Conservation (phyloP, 1,140 invertebrate genomes). For the Heterodera carotae region DNA sequence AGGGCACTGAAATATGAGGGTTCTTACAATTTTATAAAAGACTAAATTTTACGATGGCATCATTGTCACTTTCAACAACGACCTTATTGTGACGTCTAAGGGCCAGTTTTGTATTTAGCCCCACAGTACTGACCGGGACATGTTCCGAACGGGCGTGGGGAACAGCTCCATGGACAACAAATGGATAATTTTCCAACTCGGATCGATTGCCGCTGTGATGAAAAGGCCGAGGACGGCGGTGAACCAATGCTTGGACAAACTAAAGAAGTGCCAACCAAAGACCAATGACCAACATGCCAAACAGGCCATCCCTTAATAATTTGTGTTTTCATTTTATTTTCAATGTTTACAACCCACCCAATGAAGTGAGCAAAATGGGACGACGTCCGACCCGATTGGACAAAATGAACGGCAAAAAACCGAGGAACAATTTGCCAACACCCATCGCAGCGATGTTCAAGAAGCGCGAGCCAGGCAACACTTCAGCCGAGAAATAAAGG, state of each 20-base stretch:
- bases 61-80: too few relatives aligned
- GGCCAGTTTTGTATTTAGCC: too few relatives aligned
- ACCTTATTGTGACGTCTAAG: too few relatives aligned
- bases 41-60: too few relatives aligned
- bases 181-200: constrained; percentile 55
- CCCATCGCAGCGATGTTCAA: constrained; percentile 58
- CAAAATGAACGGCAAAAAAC: constrained; percentile 47
- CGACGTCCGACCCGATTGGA: constrained; percentile 41
- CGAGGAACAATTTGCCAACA: constrained; percentile 44
- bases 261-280: not conserved
- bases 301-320: constrained; percentile 38
- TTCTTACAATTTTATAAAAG: too few relatives aligned
- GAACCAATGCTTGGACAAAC: constrained; percentile 20
- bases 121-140: constrained; percentile 32
- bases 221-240: constrained; percentile 45
- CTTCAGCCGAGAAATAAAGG: constrained; percentile 60
- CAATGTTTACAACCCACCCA: constrained; percentile 18
- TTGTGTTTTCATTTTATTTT: too few relatives aligned
- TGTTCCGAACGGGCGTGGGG: constrained; percentile 51
- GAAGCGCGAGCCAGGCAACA: constrained; percentile 56
- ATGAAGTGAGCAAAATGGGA: constrained; percentile 35
- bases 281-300: constrained; percentile 44
- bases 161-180: constrained; percentile 55
- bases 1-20: constrained; percentile 26
- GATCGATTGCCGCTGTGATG: constrained; percentile 52